Evolutionary conservation across 2,113 vertebrate genomes (phyloP).

Genomic region (Caloenas nicobarica): DNA sequence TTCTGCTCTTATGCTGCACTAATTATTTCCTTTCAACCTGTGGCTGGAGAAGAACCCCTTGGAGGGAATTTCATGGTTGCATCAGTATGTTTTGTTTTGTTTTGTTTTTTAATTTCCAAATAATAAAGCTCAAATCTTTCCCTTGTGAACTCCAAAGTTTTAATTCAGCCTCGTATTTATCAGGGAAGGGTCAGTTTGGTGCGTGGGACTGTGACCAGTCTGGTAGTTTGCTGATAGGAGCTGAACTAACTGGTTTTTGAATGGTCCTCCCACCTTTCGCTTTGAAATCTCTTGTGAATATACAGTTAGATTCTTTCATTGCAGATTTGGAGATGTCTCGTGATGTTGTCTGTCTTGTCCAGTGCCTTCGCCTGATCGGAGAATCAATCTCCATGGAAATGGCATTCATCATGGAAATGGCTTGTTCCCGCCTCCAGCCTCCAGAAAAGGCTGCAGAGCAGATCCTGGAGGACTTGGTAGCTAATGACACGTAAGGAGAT

Average conservation of each 20-base stretch:
- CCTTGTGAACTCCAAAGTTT: background rate
- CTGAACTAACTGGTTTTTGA: constrained; percentile 1
- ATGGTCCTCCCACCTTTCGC: background rate
- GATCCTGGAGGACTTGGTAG: constrained; percentile 88
- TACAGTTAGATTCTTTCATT: constrained; percentile 48
- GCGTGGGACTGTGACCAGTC: background rate
- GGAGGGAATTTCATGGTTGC: background rate
- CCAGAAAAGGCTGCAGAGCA: constrained; percentile 90
- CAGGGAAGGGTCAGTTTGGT: background rate
- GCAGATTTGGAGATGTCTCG: constrained; percentile 85
- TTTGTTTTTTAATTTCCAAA: background rate
- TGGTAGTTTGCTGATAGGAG: background rate
- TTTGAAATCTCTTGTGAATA: constrained; percentile 14
- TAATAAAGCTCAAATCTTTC: background rate
- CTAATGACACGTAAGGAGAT: constrained; percentile 85
- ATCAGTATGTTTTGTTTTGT: background rate
- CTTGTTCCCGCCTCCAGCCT: constrained; percentile 86
- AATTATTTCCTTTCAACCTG: background rate
- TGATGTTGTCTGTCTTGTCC: constrained; percentile 89
- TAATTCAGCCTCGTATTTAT: rapidly evolving
- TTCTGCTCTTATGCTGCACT: background rate
- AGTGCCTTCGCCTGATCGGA: constrained; percentile 88
- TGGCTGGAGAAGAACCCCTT: background rate
- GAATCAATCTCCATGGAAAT: constrained; percentile 85
- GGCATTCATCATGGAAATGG: constrained; percentile 90